Evolutionary conservation across 2,888 invertebrate genomes (phyloP), one percentile per base, ranked within the genome.

Genomic region (Melipona beecheii): DNA sequence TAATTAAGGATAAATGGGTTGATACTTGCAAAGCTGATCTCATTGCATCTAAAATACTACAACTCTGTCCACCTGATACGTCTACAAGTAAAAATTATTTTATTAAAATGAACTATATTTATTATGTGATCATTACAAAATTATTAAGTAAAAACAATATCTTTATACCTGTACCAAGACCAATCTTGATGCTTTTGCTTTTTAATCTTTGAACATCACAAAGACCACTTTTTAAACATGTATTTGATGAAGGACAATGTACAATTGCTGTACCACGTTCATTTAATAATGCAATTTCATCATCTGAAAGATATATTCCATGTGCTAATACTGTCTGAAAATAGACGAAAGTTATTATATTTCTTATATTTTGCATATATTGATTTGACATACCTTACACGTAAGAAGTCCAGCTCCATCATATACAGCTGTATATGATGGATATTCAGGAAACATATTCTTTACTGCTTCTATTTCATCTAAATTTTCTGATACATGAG

Each of bases 181-280:
- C 98, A 77, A 98, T 96, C 92, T 96, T 97, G 36, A 98, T 93
- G 4, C 96, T 96, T 68, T 95, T 95, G 19, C 96, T 93, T 58
- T 96, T 93, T 19, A 98, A 94, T 75, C 96, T 96, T 81, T 96
- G 95, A 0, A 98, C 96, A 90, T 98, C 97, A 92, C 98, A 98
- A 2, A 98, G 91, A 0, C 98, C 98, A 21, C 98, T 98, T 90
- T 95, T 95, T 60, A 99, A 95, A 88, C 97, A 96, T 0, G 97
- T 97, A 94, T 98, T 98, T 2, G 98, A 98, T 56, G 97, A 96
- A 0, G 98, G 98, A 92, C 98, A 99, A 93, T 98, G 98, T 0
- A 98, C 96, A 13, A 99, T 94, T 0, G 97, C 96, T 2, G 97
- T 96, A 0, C 96, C 96, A 75, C 95, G 95, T 43, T 95, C 87